These are phyloP conservation scores for Strigops habroptila DNA, from an alignment of 2,113 vertebrate species.

Conservation along the genomic window DNA sequence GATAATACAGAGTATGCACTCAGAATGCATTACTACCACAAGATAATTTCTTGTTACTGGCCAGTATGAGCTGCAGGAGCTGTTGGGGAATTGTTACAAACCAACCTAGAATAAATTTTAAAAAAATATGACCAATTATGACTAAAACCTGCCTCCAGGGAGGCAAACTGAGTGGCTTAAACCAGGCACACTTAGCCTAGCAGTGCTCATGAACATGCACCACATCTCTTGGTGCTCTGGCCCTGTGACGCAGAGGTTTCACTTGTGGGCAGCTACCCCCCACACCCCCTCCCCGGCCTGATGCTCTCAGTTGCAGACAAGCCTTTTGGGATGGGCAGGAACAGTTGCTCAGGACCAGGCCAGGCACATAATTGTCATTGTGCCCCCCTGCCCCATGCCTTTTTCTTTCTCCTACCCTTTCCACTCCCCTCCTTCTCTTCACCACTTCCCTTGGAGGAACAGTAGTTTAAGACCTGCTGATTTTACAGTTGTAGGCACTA, in stretches of 20 bases:
- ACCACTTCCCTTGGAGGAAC: not conserved
- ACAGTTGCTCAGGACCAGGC: not conserved
- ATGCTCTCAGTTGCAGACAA: too few species aligned
- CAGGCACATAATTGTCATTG: accelerated
- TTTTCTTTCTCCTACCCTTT: too few species aligned
- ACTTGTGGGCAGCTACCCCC: not conserved
- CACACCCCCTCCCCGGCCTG: not conserved
- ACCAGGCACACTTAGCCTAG: not conserved
- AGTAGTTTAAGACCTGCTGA: not conserved
- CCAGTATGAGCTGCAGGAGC: not conserved
- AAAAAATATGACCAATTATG: not conserved
- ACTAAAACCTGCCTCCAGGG: not conserved
- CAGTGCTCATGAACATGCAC: not conserved
- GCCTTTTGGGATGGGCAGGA: too few species aligned
- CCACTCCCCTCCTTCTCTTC: too few species aligned
- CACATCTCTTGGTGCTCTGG: not conserved
- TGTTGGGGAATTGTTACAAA: not conserved
- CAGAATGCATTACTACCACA: not conserved
- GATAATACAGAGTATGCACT: too few species aligned
- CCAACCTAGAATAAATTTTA: not conserved
- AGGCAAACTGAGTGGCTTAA: not conserved
- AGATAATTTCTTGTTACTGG: not conserved
- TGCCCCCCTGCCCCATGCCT: not conserved
- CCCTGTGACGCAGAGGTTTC: not conserved
- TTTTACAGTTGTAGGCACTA: not conserved